Conservation (phyloP, 1,140 invertebrate species). For the Aphidius gifuensis region DNA sequence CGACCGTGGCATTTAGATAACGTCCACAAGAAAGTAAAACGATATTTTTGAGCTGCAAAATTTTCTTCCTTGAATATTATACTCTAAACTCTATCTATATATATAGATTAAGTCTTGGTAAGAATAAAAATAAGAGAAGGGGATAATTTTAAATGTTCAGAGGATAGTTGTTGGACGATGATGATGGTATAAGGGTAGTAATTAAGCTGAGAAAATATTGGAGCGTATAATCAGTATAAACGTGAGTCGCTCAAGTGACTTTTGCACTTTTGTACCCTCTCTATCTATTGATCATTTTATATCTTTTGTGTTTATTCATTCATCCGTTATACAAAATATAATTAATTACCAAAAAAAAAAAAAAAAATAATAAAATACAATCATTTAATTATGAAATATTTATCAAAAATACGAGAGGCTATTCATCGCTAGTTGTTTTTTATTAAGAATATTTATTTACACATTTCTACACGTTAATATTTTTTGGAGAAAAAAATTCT, state of each 20-base stretch:
- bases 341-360: no score
- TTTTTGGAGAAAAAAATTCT: no score
- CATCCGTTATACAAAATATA: not conserved
- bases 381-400: no score
- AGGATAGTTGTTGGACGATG: no score
- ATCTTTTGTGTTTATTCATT: conserved; percentile 7
- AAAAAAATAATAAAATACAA: no score
- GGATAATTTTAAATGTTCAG: no score
- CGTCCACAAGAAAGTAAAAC: not conserved
- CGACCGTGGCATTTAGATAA: conserved; percentile 1
- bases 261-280: not conserved
- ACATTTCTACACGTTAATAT: no score
- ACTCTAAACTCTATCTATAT: not conserved
- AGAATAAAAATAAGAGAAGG: no score
- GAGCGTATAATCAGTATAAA: conserved; percentile 10
- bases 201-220: conserved; percentile 5
- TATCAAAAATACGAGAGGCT: no score
- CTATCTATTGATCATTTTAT: conserved; percentile 11
- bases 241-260: conserved; percentile 14
- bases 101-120: not conserved
- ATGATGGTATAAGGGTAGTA: not conserved
- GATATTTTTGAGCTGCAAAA: conserved; percentile 11
- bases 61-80: conserved; percentile 1
- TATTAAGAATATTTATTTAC: no score
- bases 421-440: no score